Conservation (phyloP, 2,888 invertebrate species). For the Acrobasis repandana region DNA sequence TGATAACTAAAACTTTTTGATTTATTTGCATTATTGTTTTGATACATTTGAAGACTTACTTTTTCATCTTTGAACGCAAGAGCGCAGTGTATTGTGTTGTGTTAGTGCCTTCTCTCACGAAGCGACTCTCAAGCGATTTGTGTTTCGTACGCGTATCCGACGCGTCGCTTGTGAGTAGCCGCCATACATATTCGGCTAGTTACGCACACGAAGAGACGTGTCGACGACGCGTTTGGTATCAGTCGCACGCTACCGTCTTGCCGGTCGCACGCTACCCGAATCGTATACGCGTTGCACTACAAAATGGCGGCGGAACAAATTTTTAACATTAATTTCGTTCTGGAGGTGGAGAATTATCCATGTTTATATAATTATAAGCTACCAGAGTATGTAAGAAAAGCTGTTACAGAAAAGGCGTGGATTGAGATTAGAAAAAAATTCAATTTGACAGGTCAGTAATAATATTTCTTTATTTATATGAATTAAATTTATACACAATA, state of each 20-base stretch:
- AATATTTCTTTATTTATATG: conserved; percentile 22
- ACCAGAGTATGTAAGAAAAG: conserved; percentile 32
- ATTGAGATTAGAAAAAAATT: conserved; percentile 25
- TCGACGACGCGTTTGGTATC: conserved; percentile 15
- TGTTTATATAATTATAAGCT: conserved; percentile 34
- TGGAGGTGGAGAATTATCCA: conserved; percentile 27
- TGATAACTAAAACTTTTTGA: too few species aligned
- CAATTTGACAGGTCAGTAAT: conserved; percentile 24
- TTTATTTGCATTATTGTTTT: too few species aligned
- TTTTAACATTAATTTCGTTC: conserved; percentile 6
- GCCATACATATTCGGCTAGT: conserved; percentile 17
- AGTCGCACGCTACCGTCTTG: conserved; percentile 11
- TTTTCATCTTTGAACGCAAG: too few species aligned
- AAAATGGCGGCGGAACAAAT: conserved; percentile 20
- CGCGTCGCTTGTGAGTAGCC: conserved; percentile 18
- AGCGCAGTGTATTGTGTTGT: too few species aligned
- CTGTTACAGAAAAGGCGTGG: conserved; percentile 31
- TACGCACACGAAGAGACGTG: conserved; percentile 14
- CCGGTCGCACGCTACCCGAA: not conserved
- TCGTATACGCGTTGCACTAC: conserved; percentile 4
- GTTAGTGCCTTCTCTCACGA: not conserved
- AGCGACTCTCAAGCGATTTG: conserved; percentile 16
- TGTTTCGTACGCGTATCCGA: conserved; percentile 13
- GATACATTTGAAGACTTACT: too few species aligned
- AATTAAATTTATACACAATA: conserved; percentile 25